Evolutionary conservation across 2,888 invertebrate species (phyloP).

Genomic region (Ashinkailepas kermadecensis): DNA sequence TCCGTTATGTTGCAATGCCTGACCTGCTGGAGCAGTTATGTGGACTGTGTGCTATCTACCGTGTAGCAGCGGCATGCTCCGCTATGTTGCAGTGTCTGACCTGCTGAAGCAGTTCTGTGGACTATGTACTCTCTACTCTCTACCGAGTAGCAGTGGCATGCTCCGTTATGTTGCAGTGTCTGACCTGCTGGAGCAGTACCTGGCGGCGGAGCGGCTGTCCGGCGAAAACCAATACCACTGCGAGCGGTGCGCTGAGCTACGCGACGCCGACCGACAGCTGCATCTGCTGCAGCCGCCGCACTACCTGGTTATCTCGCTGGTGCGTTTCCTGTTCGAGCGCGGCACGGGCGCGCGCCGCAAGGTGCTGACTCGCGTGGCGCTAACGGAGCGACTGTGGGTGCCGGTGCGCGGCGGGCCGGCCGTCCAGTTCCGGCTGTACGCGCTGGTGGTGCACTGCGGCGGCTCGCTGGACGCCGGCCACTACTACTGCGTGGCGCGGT

Average conservation of each 20-base stretch:
- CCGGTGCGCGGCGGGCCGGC: slow-evolving; percentile 34
- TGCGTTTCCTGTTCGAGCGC: slow-evolving; percentile 70
- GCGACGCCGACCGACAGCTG: slow-evolving; percentile 66
- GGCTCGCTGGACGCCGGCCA: slow-evolving; percentile 76
- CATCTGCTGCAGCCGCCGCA: slow-evolving; percentile 64
- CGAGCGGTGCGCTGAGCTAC: slow-evolving; percentile 63
- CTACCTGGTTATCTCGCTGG: slow-evolving; percentile 68
- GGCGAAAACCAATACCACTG: slow-evolving; percentile 79
- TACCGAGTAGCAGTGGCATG: too few species aligned
- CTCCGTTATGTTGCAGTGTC: slow-evolving; percentile 48
- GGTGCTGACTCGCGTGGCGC: slow-evolving; percentile 51
- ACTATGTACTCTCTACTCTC: too few species aligned
- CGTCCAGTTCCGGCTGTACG: slow-evolving; percentile 63
- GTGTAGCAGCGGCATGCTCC: too few species aligned
- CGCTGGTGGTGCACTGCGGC: slow-evolving; percentile 77
- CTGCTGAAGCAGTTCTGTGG: too few species aligned
- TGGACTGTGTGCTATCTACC: too few species aligned
- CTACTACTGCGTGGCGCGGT: slow-evolving; percentile 67
- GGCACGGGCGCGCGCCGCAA: slow-evolving; percentile 67
- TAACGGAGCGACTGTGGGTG: slow-evolving; percentile 40
- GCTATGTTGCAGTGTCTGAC: too few species aligned
- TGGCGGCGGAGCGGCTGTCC: slow-evolving; percentile 64
- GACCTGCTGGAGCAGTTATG: too few species aligned
- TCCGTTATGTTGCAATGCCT: too few species aligned
- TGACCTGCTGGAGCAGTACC: slow-evolving; percentile 62